Conservation (phyloP, 2,888 invertebrate genomes). For the Brachyptera risi region DNA sequence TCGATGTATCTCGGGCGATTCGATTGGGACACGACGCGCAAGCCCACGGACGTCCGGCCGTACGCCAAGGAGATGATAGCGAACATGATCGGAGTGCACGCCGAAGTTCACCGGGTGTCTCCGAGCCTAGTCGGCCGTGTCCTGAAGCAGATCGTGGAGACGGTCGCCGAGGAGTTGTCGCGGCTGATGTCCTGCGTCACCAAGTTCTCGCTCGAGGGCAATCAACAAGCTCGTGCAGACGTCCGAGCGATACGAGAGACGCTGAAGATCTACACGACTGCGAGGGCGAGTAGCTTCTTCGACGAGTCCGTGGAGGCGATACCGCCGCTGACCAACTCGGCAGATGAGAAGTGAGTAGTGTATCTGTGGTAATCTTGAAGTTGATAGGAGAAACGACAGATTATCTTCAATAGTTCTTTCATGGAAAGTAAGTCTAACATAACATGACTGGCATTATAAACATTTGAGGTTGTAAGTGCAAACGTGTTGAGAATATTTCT, state of each 20-base stretch:
- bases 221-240: conserved; percentile 76
- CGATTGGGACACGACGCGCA: conserved; percentile 74
- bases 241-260: conserved; percentile 64
- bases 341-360: conserved; percentile 43
- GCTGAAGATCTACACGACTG: conserved; percentile 59
- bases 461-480: too few relatives aligned
- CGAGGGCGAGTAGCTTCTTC: conserved; percentile 68
- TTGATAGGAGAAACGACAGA: too few relatives aligned
- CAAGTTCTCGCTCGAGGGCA: conserved; percentile 63
- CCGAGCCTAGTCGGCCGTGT: conserved; percentile 71
- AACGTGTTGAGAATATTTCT: too few relatives aligned
- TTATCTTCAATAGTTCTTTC: too few relatives aligned
- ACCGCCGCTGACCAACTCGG: conserved; percentile 60
- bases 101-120: conserved; percentile 75
- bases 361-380: too few relatives aligned
- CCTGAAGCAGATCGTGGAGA: conserved; percentile 75
- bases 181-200: conserved; percentile 78
- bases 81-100: conserved; percentile 73
- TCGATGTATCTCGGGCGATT: conserved; percentile 92
- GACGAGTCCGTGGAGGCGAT: conserved; percentile 76
- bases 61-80: conserved; percentile 87
- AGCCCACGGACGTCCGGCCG: conserved; percentile 73
- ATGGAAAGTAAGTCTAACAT: too few relatives aligned
- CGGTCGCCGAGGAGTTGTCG: conserved; percentile 87
- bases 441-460: too few relatives aligned